Evolutionary conservation across 2,888 invertebrate genomes (phyloP), one percentile per base, ranked within the genome.

Genomic region (Latheticus oryzae): DNA sequence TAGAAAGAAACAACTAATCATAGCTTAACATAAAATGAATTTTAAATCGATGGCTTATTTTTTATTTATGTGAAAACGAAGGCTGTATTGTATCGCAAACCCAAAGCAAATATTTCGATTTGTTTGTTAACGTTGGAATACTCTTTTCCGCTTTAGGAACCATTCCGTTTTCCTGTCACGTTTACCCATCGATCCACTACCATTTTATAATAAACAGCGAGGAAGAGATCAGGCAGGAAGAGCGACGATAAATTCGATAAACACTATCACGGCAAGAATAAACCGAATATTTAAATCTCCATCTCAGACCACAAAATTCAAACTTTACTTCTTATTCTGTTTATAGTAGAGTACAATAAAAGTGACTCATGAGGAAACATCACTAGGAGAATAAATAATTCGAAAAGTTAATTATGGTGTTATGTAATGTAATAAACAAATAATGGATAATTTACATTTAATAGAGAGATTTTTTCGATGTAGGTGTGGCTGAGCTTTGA

Each of bases 151-250:
- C 11, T 16, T 17, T 8, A 9, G 12, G 8, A 30, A 30, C 30
- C 5, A 7, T 45, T 48, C 24, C 35, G 48, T 19, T 48, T 48
- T 48, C 48, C 48, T 24, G 35, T 48, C 48, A 48, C 48, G 48
- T 48, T 11, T 8, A 3, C 15, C 35, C 9, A 48, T 48, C 48
- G 48, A 48, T 48, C 45, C 45, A 19, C 38, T 38, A 19, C 38
- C 38, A 38, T 42, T 42, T 42, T 42, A 42, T 26, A 48, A 33
- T 48, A 33, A 48, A 33, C 48, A 48, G 32, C 48, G 16, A 42
- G 21, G 48, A 35, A 48, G 48, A 35, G 35, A 48, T 33, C 48
- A 21, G 32, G 33, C 9, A 19, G 35, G 33, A 48, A 48, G 45
- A 45, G 45, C 21, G 16, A 26, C 48, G 48, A 48, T 48, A 48